These are phyloP conservation scores for Brotula barbata DNA, from an alignment of 2,797 vertebrate genomes.

Conservation along the genomic window DNA sequence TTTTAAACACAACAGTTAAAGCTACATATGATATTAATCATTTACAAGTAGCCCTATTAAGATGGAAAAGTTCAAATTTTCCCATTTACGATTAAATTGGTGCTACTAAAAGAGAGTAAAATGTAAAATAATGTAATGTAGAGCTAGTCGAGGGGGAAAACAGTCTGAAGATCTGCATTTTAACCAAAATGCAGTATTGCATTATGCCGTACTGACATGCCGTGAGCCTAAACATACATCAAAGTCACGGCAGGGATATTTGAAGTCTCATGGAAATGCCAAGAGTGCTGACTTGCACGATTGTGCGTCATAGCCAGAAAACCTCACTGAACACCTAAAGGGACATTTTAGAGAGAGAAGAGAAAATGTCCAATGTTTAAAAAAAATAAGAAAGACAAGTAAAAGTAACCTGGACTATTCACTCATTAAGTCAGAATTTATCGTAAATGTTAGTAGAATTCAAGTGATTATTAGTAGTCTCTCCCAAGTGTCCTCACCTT, in stretches of 20 bases:
- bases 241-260: slow-evolving; percentile 50
- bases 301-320: slow-evolving; percentile 63
- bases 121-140: no score
- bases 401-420: slow-evolving; percentile 1
- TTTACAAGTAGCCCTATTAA: no score
- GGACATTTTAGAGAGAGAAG: no score
- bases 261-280: slow-evolving; percentile 52
- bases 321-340: slow-evolving; percentile 28
- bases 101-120: no score
- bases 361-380: background rate
- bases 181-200: slow-evolving; percentile 42
- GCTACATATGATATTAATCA: no score
- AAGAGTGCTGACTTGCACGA: slow-evolving; percentile 57
- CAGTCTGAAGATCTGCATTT: slow-evolving; percentile 7
- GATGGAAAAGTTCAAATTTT: no score
- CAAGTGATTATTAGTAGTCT: slow-evolving; percentile 9
- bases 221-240: slow-evolving; percentile 65
- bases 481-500: slow-evolving; percentile 24
- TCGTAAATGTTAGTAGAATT: slow-evolving; percentile 7
- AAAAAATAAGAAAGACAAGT: slow-evolving; percentile 17
- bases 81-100: no score
- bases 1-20: no score
- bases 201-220: slow-evolving; percentile 36
- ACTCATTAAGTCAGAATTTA: no score
- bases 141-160: no score